These are phyloP conservation scores for Colletes gigas DNA, from an alignment of 1,140 invertebrate genomes.

Conservation along the genomic window DNA sequence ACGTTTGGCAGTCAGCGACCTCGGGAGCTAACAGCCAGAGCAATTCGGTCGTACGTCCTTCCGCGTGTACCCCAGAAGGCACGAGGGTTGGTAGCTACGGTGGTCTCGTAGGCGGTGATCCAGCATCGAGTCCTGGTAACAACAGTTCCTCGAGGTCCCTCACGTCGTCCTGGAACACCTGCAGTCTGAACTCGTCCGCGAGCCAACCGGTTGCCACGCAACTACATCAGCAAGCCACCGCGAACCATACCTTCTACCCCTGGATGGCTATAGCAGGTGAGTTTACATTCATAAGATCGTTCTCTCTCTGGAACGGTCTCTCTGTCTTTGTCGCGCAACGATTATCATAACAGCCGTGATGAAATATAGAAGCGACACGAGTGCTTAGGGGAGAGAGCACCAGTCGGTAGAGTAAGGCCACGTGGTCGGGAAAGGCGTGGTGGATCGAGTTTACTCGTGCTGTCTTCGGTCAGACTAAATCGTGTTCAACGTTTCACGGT, in stretches of 20 bases:
- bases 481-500: conserved; percentile 28
- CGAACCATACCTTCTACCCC: conserved; percentile 96
- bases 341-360: conserved; percentile 73
- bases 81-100: conserved; percentile 86
- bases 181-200: conserved; percentile 88
- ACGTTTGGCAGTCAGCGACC: conserved; percentile 85
- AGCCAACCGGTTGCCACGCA: conserved; percentile 89
- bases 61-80: conserved; percentile 91
- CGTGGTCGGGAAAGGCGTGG: conserved; percentile 67
- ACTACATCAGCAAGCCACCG: conserved; percentile 91
- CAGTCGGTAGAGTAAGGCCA: conserved; percentile 41
- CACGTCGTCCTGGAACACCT: conserved; percentile 90
- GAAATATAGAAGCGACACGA: conserved; percentile 66
- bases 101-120: conserved; percentile 87
- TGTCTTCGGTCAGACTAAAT: conserved; percentile 13
- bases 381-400: conserved; percentile 60
- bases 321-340: conserved; percentile 29
- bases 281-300: conserved; percentile 75
- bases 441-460: conserved; percentile 50
- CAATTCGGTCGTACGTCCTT: conserved; percentile 87
- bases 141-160: conserved; percentile 84
- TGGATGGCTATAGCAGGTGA: conserved; percentile 99
- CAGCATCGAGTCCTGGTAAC: conserved; percentile 89
- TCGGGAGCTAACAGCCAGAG: conserved; percentile 84
- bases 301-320: background rate